Evolutionary conservation across 2,113 vertebrate species (phyloP).

Genomic region (Cyprinodon variegatus): DNA sequence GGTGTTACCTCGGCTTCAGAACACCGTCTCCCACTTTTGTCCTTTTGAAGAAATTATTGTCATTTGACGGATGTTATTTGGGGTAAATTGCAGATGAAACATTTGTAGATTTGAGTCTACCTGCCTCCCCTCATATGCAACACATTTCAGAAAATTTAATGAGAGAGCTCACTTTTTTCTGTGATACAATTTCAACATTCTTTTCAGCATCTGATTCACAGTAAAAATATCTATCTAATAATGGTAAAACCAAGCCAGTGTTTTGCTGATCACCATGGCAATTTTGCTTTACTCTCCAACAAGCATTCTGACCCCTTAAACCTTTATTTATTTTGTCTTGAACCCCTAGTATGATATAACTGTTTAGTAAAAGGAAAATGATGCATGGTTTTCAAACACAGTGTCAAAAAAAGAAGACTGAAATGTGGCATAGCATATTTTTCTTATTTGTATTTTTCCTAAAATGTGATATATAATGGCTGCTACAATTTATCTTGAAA

Average conservation of each 20-base stretch:
- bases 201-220: conserved; percentile 3
- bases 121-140: conserved; percentile 1
- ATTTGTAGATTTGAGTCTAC: conserved; percentile 17
- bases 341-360: background rate
- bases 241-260: conserved; percentile 14
- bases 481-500: too few relatives aligned
- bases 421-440: background rate
- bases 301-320: background rate
- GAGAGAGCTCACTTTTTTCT: conserved; percentile 1
- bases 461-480: too few relatives aligned
- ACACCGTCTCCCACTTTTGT: conserved; percentile 23
- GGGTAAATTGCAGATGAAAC: conserved; percentile 32
- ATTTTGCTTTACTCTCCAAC: conserved; percentile 31
- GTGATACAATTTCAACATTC: conserved; percentile 20
- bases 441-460: too few relatives aligned
- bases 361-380: background rate
- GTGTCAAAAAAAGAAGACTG: background rate
- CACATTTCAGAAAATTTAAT: conserved; percentile 21
- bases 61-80: conserved; percentile 41
- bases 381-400: background rate
- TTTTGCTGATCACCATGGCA: conserved; percentile 12
- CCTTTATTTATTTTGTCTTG: background rate
- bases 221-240: conserved; percentile 32
- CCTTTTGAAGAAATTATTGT: conserved; percentile 56
- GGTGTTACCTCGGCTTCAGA: conserved; percentile 46